These are phyloP conservation scores for Lepidotrigona ventralis DNA, from an alignment of 1,140 invertebrate genomes.

Conservation along the genomic window DNA sequence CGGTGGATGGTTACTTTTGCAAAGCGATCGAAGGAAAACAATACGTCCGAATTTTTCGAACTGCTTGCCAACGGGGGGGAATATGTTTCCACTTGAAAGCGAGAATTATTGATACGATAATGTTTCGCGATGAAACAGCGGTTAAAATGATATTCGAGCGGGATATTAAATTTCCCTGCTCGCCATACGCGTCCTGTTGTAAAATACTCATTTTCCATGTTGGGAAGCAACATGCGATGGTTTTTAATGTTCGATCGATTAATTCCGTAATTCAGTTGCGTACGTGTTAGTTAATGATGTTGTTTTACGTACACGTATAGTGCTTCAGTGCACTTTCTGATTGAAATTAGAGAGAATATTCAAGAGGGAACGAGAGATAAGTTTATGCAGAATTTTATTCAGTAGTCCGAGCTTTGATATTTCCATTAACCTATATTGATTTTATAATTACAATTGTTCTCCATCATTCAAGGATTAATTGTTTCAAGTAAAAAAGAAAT, in stretches of 20 bases:
- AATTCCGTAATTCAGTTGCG: background rate
- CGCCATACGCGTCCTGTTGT: background rate
- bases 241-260: background rate
- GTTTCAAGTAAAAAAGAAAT: too few species aligned
- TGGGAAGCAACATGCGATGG: too few species aligned
- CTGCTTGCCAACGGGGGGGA: background rate
- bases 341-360: too few species aligned
- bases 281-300: too few species aligned
- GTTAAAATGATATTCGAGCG: constrained; percentile 3
- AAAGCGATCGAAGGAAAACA: background rate
- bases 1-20: background rate
- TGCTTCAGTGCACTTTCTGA: too few species aligned
- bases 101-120: constrained; percentile 20
- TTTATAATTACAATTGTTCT: too few species aligned
- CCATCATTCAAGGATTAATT: too few species aligned
- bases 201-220: background rate
- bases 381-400: too few species aligned
- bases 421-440: background rate
- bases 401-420: too few species aligned
- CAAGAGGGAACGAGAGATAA: too few species aligned
- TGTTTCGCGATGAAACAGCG: background rate
- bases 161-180: background rate
- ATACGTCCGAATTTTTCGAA: background rate
- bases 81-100: background rate
- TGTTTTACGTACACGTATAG: too few species aligned